Evolutionary conservation across 2,113 vertebrate genomes (phyloP).

Genomic region (Odontophorus gujanensis): DNA sequence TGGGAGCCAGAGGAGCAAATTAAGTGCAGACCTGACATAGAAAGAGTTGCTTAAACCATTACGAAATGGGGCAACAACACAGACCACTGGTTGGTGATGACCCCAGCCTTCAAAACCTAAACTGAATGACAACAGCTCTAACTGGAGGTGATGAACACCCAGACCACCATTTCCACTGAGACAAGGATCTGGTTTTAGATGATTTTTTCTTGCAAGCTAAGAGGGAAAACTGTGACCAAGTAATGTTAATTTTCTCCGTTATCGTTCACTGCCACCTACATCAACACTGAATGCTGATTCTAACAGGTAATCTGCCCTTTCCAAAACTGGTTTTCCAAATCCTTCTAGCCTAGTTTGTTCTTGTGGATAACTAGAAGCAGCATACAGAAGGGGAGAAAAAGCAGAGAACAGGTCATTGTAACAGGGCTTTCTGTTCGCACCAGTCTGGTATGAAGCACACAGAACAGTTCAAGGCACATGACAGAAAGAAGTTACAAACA

Average conservation of each 20-base stretch:
- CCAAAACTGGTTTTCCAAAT: neutral
- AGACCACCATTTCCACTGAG: neutral
- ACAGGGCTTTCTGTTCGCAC: neutral
- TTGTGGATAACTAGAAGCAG: neutral
- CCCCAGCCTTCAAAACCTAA: neutral
- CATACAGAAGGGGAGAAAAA: neutral
- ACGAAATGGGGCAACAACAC: neutral
- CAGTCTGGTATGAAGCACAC: neutral
- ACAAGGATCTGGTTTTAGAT: neutral
- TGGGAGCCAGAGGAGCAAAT: neutral
- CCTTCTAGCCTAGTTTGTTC: neutral
- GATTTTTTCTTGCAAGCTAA: neutral
- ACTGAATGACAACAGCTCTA: neutral
- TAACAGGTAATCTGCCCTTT: neutral
- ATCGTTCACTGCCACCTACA: neutral
- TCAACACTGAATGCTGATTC: neutral
- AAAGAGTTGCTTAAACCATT: neutral
- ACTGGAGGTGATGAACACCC: neutral
- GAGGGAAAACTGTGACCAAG: neutral
- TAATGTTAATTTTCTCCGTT: neutral
- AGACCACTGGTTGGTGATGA: fast-evolving
- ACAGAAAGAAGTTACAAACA: neutral
- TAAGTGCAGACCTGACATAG: neutral
- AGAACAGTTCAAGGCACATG: neutral
- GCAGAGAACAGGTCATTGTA: neutral